phyloP scores from a whole-genome alignment of 2,888 invertebrate species.

The Ormyrus nitidulus region DNA sequence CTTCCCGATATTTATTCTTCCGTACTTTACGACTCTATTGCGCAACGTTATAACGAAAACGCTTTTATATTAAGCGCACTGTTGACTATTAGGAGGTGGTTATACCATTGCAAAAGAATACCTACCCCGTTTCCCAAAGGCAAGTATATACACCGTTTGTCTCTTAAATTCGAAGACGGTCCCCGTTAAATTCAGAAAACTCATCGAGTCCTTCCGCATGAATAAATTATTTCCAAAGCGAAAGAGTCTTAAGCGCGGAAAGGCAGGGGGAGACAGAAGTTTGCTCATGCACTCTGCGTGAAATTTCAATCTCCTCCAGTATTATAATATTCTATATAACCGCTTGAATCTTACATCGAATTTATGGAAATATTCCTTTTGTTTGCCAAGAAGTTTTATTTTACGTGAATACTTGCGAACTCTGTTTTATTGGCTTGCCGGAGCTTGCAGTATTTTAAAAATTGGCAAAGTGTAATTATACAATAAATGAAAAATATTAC shows the following conservation, averaged over 20 bases:
- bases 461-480: too few species aligned
- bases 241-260: background rate
- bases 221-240: slow-evolving; percentile 32
- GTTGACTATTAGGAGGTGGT: background rate
- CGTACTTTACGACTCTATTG: background rate
- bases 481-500: too few species aligned
- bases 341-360: too few species aligned
- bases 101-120: slow-evolving; percentile 3
- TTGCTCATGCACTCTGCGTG: background rate
- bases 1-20: slow-evolving; percentile 9
- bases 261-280: background rate
- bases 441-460: too few species aligned
- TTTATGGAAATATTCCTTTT: too few species aligned
- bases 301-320: background rate
- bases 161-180: background rate
- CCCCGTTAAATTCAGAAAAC: background rate
- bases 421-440: too few species aligned
- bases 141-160: background rate
- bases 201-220: slow-evolving; percentile 12
- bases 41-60: background rate
- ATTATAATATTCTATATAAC: background rate
- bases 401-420: too few species aligned
- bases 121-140: slow-evolving; percentile 9
- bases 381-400: too few species aligned
- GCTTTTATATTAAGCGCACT: background rate